phyloP scores from a whole-genome alignment of 1,140 invertebrate species.

The Anagrus nilaparvatae region DNA sequence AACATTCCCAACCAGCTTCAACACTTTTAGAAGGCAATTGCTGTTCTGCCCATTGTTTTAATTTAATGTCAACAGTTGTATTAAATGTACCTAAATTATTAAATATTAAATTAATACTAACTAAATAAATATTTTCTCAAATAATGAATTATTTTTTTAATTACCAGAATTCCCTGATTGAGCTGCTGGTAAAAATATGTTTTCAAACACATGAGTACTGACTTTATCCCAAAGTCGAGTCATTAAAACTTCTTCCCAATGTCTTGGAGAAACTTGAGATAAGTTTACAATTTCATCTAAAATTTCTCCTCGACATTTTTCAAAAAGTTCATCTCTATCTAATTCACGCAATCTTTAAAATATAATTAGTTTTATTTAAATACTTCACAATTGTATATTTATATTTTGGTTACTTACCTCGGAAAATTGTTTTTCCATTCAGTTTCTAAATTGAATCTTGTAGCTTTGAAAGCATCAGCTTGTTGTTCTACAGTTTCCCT shows the following conservation, averaged over 20 bases:
- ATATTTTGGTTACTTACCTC: slow-evolving; percentile 53
- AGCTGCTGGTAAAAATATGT: slow-evolving; percentile 90
- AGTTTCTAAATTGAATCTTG: slow-evolving; percentile 94
- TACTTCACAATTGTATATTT: slow-evolving; percentile 18
- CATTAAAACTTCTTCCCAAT: slow-evolving; percentile 83
- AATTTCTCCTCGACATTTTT: slow-evolving; percentile 90
- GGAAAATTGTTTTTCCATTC: slow-evolving; percentile 99
- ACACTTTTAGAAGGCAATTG: slow-evolving; percentile 77
- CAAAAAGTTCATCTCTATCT: slow-evolving; percentile 94
- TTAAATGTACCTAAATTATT: slow-evolving; percentile 74
- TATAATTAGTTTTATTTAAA: slow-evolving; percentile 25
- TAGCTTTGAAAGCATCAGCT: slow-evolving; percentile 96
- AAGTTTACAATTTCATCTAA: slow-evolving; percentile 95
- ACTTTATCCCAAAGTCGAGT: slow-evolving; percentile 84
- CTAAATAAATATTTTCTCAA: not conserved
- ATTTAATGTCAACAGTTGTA: slow-evolving; percentile 91
- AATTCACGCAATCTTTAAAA: slow-evolving; percentile 69
- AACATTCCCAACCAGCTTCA: slow-evolving; percentile 78
- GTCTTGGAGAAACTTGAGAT: slow-evolving; percentile 78
- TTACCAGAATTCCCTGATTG: slow-evolving; percentile 61
- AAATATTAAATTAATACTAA: slow-evolving; percentile 4
- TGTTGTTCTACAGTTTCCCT: slow-evolving; percentile 96
- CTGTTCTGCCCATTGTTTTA: slow-evolving; percentile 91
- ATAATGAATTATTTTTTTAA: slow-evolving; percentile 4
- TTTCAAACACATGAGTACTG: slow-evolving; percentile 82